phyloP scores from a whole-genome alignment of 2,797 vertebrate genomes.

The Aviceda leuphotes region DNA sequence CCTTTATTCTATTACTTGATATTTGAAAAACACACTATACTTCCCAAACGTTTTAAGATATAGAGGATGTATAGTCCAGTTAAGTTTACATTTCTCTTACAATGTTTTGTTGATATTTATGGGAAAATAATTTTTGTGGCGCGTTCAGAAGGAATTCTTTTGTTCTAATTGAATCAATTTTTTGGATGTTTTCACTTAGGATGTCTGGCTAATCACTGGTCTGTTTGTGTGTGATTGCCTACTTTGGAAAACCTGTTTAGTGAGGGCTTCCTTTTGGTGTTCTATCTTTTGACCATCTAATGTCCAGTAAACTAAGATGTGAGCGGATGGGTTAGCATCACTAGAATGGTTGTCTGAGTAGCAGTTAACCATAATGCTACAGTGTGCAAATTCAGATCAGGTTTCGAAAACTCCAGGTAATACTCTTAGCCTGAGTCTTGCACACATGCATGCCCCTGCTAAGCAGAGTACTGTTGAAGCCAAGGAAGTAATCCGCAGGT shows the following conservation, averaged over 20 bases:
- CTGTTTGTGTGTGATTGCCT: neutral
- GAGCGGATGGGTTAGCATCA: neutral
- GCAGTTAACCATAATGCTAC: neutral
- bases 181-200: neutral
- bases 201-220: neutral
- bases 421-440: neutral
- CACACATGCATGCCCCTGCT: neutral
- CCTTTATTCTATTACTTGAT: neutral
- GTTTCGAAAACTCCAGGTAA: neutral
- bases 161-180: neutral
- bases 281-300: neutral
- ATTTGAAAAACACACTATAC: neutral
- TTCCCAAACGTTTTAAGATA: neutral
- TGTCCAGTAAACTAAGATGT: neutral
- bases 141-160: neutral
- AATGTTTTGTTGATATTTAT: neutral
- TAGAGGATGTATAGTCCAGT: neutral
- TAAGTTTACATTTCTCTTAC: neutral
- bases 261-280: neutral
- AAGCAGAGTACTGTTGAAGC: neutral
- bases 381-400: neutral
- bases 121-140: neutral
- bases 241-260: slow-evolving; percentile 10
- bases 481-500: neutral
- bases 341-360: neutral